These are phyloP conservation scores for Chymomyza caudatula DNA, from an alignment of 2,888 invertebrate genomes.

Conservation along the genomic window DNA sequence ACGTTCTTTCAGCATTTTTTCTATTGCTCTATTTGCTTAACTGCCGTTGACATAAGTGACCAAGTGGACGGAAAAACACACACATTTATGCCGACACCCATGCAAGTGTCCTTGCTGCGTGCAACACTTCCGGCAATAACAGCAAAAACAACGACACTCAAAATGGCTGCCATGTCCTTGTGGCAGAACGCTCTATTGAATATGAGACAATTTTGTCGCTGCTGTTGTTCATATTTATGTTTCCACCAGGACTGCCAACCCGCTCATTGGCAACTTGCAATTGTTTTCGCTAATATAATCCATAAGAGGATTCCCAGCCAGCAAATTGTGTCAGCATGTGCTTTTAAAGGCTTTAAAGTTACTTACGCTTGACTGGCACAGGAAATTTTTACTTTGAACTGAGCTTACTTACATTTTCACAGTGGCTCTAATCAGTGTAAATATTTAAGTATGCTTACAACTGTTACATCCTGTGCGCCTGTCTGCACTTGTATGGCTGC, in stretches of 20 bases:
- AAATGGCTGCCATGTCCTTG: not conserved
- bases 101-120: not conserved
- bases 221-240: constrained; percentile 12
- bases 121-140: not conserved
- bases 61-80: not conserved
- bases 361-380: constrained; percentile 2
- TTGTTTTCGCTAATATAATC: not conserved
- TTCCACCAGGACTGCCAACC: not conserved
- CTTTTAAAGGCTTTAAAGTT: not conserved
- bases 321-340: not conserved
- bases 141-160: not conserved
- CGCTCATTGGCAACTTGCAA: not conserved
- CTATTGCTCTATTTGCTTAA: constrained; percentile 19
- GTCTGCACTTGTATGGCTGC: constrained; percentile 6
- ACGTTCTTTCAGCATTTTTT: not conserved
- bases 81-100: not conserved
- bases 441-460: constrained; percentile 36
- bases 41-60: constrained; percentile 23
- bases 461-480: constrained; percentile 33
- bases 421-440: constrained; percentile 11
- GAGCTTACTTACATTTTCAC: constrained; percentile 22
- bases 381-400: constrained; percentile 12
- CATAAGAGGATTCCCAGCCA: not conserved
- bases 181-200: not conserved
- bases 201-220: constrained; percentile 26